These are phyloP conservation scores for Casuarius casuarius DNA, from an alignment of 2,113 vertebrate genomes.

Conservation along the genomic window DNA sequence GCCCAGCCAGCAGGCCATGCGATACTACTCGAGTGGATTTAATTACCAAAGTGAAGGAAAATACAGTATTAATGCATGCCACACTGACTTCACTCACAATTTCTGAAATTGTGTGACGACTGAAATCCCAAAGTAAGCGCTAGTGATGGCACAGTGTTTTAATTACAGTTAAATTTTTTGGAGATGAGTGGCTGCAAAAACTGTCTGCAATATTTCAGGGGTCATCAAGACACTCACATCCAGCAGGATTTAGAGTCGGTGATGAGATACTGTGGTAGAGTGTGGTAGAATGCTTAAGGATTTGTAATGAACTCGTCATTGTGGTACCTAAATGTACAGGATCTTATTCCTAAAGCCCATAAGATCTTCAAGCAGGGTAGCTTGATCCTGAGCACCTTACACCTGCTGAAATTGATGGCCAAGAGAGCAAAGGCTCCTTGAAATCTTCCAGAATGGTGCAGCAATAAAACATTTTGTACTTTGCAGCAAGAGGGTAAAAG, in stretches of 20 bases:
- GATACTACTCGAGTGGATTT: neutral
- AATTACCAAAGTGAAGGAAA: neutral
- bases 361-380: neutral
- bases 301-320: neutral
- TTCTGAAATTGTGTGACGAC: neutral
- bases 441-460: neutral
- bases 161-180: neutral
- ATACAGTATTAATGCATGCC: neutral
- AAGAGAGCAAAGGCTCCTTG: neutral
- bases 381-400: neutral
- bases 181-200: neutral
- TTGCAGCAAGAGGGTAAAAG: neutral
- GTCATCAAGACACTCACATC: neutral
- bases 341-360: neutral
- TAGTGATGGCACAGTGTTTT: neutral
- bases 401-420: neutral
- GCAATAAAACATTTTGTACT: neutral
- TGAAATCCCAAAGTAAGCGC: neutral
- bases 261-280: neutral
- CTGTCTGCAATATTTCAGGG: neutral
- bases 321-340: fast-evolving
- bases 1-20: no score
- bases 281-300: neutral
- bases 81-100: fast-evolving
- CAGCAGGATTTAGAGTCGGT: neutral